Evolutionary conservation across 2,113 vertebrate genomes (phyloP), one percentile per base, ranked within the genome.

Genomic region (Chaetura pelagica): DNA sequence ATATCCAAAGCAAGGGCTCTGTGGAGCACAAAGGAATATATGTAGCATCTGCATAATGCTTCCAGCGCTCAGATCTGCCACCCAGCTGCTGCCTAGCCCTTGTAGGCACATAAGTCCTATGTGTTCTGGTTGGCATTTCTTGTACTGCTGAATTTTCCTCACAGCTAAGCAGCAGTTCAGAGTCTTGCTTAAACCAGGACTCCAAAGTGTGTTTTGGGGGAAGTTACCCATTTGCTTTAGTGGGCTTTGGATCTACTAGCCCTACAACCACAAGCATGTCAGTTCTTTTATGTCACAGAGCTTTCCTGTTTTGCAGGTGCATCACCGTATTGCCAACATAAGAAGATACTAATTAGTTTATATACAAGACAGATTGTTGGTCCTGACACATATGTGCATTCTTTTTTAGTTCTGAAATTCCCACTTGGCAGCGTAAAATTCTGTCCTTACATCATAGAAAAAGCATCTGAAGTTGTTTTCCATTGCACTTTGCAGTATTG

Each of bases 321-420:
- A 22, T 80, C n/a, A 10, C n/a, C 87, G 27, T 55, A 11, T 77
- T 86, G 68, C 67, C 93, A 77, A 51, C 26, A 38, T 46, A 67
- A 82, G 77, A 84, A 93, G 55, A 35, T 71, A 48, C 80, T 95
- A 73, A 83, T 82, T 94, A 89, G 84, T 81, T 84, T 94, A 42
- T 52, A 17, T 81, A 29, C 17, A 59, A 58, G 88, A 73, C 87
- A 93, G 89, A 75, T 72, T 87, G 94, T 82, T 94, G 89, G 35
- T 94, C 46, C 46, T 96, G 83, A 94, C 83, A 69, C 58, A 87
- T 77, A 48, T n/a, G 21, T 87, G 83, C 87, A 79, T 96, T 97
- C 78, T 93, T 92, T 96, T 95, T 94, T 76, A 63, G 64, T 81
- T 55, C 72, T 91, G 32, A 72, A 89, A 88, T 93, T 83, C 38